A percentile compares a stretch with the other conserved stretches of the same genome.
Conservation (phyloP, 1,140 invertebrate species). For the Drosophila bipectinata region DNA sequence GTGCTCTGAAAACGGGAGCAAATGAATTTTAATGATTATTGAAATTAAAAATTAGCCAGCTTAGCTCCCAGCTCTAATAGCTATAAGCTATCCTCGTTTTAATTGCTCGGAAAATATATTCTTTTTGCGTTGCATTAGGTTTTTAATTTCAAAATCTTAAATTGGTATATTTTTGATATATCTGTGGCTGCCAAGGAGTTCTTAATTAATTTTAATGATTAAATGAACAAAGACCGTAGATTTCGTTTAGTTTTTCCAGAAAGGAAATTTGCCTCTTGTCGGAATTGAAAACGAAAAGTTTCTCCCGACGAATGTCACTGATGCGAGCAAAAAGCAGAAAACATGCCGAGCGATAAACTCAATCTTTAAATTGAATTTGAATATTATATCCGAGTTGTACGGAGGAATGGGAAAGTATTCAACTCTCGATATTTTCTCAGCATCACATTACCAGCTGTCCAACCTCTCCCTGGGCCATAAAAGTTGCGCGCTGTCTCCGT, state of each 20-base stretch:
- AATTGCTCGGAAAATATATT: not conserved
- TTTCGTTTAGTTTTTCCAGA: not conserved
- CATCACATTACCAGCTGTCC: constrained; percentile 76
- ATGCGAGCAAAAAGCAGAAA: constrained; percentile 69
- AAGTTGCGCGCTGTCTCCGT: constrained; percentile 68
- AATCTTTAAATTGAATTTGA: constrained; percentile 82
- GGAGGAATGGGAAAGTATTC: constrained; percentile 35
- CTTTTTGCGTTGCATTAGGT: not conserved
- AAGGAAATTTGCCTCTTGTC: constrained; percentile 31
- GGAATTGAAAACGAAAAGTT: constrained; percentile 42
- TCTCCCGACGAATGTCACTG: constrained; percentile 12
- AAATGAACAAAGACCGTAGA: constrained; percentile 1
- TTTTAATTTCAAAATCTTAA: not conserved
- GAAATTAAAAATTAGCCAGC: constrained; percentile 25
- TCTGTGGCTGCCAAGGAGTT: not conserved
- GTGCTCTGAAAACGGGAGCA: not conserved
- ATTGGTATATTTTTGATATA: no score
- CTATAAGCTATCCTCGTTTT: not conserved
- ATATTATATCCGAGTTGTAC: constrained; percentile 54
- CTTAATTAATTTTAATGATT: not conserved
- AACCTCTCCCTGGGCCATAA: constrained; percentile 51
- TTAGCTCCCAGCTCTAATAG: not conserved
- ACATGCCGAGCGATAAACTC: constrained; percentile 70
- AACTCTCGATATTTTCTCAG: constrained; percentile 72
- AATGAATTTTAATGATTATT: constrained; percentile 49